These are phyloP conservation scores for Laterallus jamaicensis DNA, from an alignment of 2,113 vertebrate genomes.

Conservation along the genomic window DNA sequence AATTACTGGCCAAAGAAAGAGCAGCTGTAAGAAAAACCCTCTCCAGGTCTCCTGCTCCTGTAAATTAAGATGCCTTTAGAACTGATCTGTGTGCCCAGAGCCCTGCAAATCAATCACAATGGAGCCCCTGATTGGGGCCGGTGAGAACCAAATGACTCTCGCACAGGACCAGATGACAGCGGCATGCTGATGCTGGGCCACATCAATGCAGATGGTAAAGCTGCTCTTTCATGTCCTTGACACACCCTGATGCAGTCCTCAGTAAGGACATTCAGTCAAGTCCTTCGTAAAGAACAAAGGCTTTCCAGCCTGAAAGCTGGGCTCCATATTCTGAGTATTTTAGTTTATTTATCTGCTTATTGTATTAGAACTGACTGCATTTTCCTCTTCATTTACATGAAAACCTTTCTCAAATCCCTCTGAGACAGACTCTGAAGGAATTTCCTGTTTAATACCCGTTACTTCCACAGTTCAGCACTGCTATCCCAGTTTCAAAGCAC, in stretches of 20 bases:
- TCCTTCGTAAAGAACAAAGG: neutral
- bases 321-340: neutral
- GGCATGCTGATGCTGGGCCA: accelerated
- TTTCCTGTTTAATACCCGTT: conserved; percentile 36
- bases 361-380: neutral
- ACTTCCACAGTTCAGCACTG: neutral
- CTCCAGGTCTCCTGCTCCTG: neutral
- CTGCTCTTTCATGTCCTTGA: neutral
- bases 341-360: conserved; percentile 8
- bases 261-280: neutral
- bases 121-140: neutral
- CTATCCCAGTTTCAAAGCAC: neutral
- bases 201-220: neutral
- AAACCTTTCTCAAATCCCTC: conserved; percentile 15
- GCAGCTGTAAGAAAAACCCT: neutral
- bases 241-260: neutral
- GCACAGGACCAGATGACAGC: neutral
- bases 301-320: neutral
- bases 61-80: neutral
- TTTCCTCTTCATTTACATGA: conserved; percentile 18
- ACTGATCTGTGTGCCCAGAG: neutral
- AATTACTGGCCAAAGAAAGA: neutral
- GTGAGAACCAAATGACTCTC: neutral
- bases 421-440: neutral
- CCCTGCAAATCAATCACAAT: neutral